phyloP scores from a whole-genome alignment of 2,797 vertebrate genomes.

The Sebastes aleutianus region DNA sequence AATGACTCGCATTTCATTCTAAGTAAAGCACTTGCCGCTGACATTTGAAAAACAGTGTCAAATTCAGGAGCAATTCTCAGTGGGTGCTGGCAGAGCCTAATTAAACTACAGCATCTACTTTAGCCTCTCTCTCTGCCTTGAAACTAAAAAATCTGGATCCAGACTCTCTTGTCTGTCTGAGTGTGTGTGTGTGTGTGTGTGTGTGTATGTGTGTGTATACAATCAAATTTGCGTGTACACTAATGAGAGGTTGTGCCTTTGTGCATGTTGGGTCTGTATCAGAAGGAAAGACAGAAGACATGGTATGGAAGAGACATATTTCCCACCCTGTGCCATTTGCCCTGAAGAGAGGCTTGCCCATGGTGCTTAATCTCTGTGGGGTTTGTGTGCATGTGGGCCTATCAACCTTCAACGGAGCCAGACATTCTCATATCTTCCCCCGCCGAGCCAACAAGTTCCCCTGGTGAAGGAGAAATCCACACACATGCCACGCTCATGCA shows the following conservation, averaged over 20 bases:
- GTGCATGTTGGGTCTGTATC: slow-evolving; percentile 23
- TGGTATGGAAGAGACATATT: slow-evolving; percentile 37
- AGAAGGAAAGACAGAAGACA: slow-evolving; percentile 29
- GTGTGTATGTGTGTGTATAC: background rate
- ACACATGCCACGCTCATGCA: background rate
- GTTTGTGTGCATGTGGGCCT: slow-evolving; percentile 51
- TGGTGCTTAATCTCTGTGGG: slow-evolving; percentile 56
- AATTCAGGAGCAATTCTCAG: slow-evolving; percentile 73
- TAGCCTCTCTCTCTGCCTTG: slow-evolving; percentile 18
- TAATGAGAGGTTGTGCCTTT: slow-evolving; percentile 24
- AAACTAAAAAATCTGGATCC: slow-evolving; percentile 36
- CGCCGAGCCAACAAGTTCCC: slow-evolving; percentile 48
- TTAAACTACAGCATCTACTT: slow-evolving; percentile 71
- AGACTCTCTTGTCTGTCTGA: slow-evolving; percentile 5
- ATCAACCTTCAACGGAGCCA: slow-evolving; percentile 56
- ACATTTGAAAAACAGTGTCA: slow-evolving; percentile 81
- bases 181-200: background rate
- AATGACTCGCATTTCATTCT: slow-evolving; percentile 68
- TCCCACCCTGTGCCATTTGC: slow-evolving; percentile 51
- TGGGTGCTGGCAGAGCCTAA: slow-evolving; percentile 69
- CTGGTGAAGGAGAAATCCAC: slow-evolving; percentile 38
- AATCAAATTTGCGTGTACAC: background rate
- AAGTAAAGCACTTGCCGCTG: slow-evolving; percentile 65
- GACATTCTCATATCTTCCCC: slow-evolving; percentile 56
- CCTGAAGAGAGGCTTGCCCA: slow-evolving; percentile 54